A percentile compares a stretch with the other conserved stretches of the same genome.
Conservation (phyloP, 2,888 invertebrate genomes). For the Bhutanitis thaidina region DNA sequence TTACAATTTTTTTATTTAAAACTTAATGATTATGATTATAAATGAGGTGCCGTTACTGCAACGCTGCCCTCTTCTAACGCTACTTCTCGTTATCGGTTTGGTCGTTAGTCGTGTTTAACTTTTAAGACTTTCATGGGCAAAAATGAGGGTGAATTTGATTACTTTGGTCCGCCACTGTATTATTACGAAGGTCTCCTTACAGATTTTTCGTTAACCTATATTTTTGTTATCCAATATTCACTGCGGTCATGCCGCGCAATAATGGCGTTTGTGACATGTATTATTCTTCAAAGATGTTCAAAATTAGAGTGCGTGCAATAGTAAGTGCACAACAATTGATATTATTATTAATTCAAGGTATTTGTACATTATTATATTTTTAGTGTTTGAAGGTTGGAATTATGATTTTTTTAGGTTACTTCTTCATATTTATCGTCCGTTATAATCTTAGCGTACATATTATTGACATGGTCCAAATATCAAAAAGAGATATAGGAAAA, state of each 20-base stretch:
- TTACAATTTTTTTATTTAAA: no score
- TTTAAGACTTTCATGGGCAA: no score
- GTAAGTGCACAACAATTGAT: slow-evolving; percentile 39
- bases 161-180: no score
- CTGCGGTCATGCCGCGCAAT: neutral
- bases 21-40: no score
- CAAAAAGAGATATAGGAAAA: slow-evolving; percentile 26
- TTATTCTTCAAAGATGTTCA: slow-evolving; percentile 41
- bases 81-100: no score
- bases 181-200: no score
- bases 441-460: slow-evolving; percentile 71
- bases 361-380: neutral
- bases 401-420: slow-evolving; percentile 80
- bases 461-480: slow-evolving; percentile 58
- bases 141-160: no score
- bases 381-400: slow-evolving; percentile 58
- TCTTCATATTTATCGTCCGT: slow-evolving; percentile 59
- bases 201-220: no score
- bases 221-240: slow-evolving; percentile 13
- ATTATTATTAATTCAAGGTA: no score
- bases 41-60: no score
- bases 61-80: no score
- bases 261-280: neutral
- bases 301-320: slow-evolving; percentile 60
- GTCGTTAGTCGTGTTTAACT: no score